Evolutionary conservation across 2,113 vertebrate species (phyloP), one percentile per base, ranked within the genome.

Genomic region (Marmota monax): DNA sequence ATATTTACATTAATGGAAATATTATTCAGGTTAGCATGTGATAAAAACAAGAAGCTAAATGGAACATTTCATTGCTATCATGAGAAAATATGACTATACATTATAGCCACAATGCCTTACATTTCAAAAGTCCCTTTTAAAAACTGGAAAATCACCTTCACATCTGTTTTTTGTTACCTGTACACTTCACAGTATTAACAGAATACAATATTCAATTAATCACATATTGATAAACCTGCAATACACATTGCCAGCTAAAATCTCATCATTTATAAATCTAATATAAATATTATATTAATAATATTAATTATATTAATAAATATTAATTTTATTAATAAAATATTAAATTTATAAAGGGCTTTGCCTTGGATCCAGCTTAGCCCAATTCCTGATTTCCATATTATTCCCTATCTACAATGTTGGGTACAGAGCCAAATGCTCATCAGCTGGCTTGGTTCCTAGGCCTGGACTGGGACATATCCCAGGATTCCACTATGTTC

Each of bases 1-100:
- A 17, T 74, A 85, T n/a, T 90, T 85, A 67, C 37, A 85, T 48
- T 39, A 91, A 77, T 85, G 34, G 29, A 93, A 97, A 93, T 93
- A 94, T 67, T 88, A 65, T 77, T 53, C n/a, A 90, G 58, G 48
- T 34, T 61, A 84, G 56, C 58, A 67, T 84, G n/a, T 84, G 48
- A 72, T 90, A 87, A 94, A 92, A 92, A 69, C 32, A 87, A 86
- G 20, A 89, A 92, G 77, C 73, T 87, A 90, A 94, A 82, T 61
- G 22, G 37, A 51, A 90, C 61, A 39, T 79, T 80, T 45, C 51
- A 88, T 73, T 58, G 65, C 70, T 92, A 77, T 84, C 34, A 82
- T 90, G 53, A 88, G 87, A 88, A 90, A 58, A 80, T 29, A 84
- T 82, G 84, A 90, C 67, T 76, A 92, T 42, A 87, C 82, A 48